Conservation (phyloP, 2,888 invertebrate genomes). For the Stenodema calcarata region DNA sequence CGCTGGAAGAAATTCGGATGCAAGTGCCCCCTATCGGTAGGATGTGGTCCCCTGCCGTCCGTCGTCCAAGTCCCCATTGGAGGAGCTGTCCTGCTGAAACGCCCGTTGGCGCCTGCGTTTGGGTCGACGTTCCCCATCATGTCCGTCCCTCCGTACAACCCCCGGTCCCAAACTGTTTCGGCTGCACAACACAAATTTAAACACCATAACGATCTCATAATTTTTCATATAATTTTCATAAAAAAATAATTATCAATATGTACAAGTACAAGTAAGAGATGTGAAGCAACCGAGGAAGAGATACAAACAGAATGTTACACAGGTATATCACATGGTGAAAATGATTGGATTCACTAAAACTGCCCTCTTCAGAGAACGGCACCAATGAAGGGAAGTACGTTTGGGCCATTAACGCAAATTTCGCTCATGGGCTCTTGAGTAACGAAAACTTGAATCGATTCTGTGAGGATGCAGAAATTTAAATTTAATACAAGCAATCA, state of each 20-base stretch:
- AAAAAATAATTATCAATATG: too few species aligned
- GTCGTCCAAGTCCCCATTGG: conserved; percentile 2
- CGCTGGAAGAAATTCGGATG: conserved; percentile 39
- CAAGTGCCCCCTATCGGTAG: conserved; percentile 23
- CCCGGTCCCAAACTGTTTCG: conserved; percentile 37
- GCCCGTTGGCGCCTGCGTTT: neutral
- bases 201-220: neutral
- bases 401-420: neutral
- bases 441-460: neutral
- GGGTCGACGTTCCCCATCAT: conserved; percentile 6
- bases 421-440: neutral
- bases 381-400: neutral
- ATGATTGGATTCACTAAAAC: too few species aligned
- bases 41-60: neutral
- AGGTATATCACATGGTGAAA: too few species aligned
- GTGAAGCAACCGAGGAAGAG: too few species aligned
- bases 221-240: too few species aligned
- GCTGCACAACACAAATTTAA: neutral
- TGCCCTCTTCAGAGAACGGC: neutral
- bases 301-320: too few species aligned
- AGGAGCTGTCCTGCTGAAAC: neutral
- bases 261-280: too few species aligned
- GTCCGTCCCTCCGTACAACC: conserved; percentile 28
- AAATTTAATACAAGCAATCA: neutral
- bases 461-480: neutral